These are phyloP conservation scores for Ophion obscuratus DNA, from an alignment of 2,888 invertebrate species.

Conservation along the genomic window DNA sequence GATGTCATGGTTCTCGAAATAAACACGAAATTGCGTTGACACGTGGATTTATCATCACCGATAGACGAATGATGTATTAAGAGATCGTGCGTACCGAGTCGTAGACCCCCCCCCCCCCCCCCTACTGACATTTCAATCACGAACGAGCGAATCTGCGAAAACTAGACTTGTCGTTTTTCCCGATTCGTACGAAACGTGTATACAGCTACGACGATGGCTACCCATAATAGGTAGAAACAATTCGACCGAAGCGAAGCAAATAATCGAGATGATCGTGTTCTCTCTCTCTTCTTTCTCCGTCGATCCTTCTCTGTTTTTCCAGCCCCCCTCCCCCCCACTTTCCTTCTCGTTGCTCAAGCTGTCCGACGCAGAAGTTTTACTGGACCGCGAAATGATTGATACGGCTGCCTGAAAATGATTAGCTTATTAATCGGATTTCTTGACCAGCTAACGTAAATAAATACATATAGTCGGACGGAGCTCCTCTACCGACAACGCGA, in stretches of 20 bases:
- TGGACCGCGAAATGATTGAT: conserved; percentile 78
- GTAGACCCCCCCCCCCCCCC: not conserved
- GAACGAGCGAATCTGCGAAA: conserved; percentile 34
- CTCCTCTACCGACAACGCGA: no score
- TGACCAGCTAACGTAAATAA: conserved; percentile 72
- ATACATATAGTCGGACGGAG: conserved; percentile 28
- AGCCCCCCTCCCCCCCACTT: conserved; percentile 7
- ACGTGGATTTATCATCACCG: conserved; percentile 36
- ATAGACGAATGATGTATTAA: conserved; percentile 53
- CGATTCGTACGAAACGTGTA: conserved; percentile 13
- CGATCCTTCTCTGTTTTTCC: conserved; percentile 64
- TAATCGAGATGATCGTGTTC: conserved; percentile 64
- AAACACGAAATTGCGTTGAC: conserved; percentile 47
- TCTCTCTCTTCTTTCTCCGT: conserved; percentile 26
- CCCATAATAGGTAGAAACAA: conserved; percentile 59
- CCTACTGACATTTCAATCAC: conserved; percentile 21
- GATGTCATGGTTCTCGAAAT: not conserved
- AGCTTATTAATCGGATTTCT: conserved; percentile 80
- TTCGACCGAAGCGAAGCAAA: conserved; percentile 75
- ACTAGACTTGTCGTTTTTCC: conserved; percentile 43
- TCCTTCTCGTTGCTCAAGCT: conserved; percentile 74
- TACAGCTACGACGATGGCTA: not conserved
- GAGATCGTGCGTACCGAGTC: not conserved
- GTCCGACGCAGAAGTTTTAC: conserved; percentile 76
- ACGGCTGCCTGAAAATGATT: conserved; percentile 78